A percentile compares a stretch with the other conserved stretches of the same genome.
Evolutionary conservation across 2,113 vertebrate species (phyloP).

Genomic region (Corydoras sp.): DNA sequence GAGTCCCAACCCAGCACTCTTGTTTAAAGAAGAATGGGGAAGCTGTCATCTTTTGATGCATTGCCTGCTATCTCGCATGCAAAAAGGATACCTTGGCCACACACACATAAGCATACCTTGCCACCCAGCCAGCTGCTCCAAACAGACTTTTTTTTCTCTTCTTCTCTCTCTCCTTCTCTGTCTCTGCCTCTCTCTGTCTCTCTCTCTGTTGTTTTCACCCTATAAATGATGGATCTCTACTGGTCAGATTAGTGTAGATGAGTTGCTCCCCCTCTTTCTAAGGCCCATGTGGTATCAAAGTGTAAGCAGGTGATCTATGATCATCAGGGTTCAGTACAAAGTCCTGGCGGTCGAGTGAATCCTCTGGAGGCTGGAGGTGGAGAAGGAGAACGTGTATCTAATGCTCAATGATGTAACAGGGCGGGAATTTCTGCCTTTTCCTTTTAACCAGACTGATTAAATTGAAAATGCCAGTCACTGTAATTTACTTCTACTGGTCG

Average conservation of each 20-base stretch:
- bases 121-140: slow-evolving; percentile 32
- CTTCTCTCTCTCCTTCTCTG: neutral
- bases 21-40: slow-evolving; percentile 67
- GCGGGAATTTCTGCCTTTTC: neutral
- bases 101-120: slow-evolving; percentile 29
- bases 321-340: slow-evolving; percentile 14
- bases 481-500: neutral
- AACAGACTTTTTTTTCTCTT: slow-evolving; percentile 18
- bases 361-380: slow-evolving; percentile 23
- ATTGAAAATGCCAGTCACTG: neutral
- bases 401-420: slow-evolving; percentile 15
- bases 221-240: slow-evolving; percentile 36
- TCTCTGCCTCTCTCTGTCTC: neutral
- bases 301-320: slow-evolving; percentile 37
- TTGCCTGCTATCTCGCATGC: slow-evolving; percentile 65
- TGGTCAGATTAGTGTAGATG: slow-evolving; percentile 31
- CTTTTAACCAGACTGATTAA: neutral
- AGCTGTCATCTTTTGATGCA: slow-evolving; percentile 75
- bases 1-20: slow-evolving; percentile 61
- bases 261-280: slow-evolving; percentile 16
- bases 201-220: neutral
- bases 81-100: slow-evolving; percentile 49
- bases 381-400: slow-evolving; percentile 16
- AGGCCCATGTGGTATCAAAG: slow-evolving; percentile 24
- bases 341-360: slow-evolving; percentile 32